Percentiles rank a stretch among this genome's conserved stretches.
phyloP scores from a whole-genome alignment of 2,797 vertebrate species.

The Brachymystax lenok region DNA sequence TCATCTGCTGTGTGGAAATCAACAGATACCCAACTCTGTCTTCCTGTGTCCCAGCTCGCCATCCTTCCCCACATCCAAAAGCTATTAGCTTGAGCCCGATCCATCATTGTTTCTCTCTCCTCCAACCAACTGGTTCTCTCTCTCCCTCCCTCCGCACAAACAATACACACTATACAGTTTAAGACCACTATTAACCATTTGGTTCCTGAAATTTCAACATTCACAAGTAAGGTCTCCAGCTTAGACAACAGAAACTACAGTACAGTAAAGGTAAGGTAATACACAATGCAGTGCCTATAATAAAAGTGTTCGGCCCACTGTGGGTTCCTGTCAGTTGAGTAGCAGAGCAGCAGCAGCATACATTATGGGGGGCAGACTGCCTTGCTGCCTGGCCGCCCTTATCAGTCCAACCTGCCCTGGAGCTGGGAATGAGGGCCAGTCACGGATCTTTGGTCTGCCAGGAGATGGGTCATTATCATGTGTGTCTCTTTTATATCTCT shows the following conservation, averaged over 20 bases:
- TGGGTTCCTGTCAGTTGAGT: neutral
- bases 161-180: neutral
- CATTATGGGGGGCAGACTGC: slow-evolving; percentile 2
- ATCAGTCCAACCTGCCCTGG: slow-evolving; percentile 54
- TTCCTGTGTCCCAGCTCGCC: slow-evolving; percentile 31
- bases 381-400: slow-evolving; percentile 44
- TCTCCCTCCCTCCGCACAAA: slow-evolving; percentile 7
- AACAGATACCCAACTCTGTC: slow-evolving; percentile 28
- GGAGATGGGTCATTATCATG: slow-evolving; percentile 68
- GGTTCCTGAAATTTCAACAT: neutral
- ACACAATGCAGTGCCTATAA: neutral
- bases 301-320: neutral
- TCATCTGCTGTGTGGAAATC: slow-evolving; percentile 45
- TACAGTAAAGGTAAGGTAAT: neutral
- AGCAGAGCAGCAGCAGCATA: neutral
- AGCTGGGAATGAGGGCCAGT: slow-evolving; percentile 55
- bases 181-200: neutral
- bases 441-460: slow-evolving; percentile 63
- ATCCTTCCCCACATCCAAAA: slow-evolving; percentile 43
- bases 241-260: neutral
- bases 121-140: slow-evolving; percentile 23
- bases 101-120: slow-evolving; percentile 54
- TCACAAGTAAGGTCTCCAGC: neutral
- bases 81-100: slow-evolving; percentile 58
- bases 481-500: slow-evolving; percentile 46